phyloP scores from a whole-genome alignment of 2,113 vertebrate species.

The Myotis brandtii region DNA sequence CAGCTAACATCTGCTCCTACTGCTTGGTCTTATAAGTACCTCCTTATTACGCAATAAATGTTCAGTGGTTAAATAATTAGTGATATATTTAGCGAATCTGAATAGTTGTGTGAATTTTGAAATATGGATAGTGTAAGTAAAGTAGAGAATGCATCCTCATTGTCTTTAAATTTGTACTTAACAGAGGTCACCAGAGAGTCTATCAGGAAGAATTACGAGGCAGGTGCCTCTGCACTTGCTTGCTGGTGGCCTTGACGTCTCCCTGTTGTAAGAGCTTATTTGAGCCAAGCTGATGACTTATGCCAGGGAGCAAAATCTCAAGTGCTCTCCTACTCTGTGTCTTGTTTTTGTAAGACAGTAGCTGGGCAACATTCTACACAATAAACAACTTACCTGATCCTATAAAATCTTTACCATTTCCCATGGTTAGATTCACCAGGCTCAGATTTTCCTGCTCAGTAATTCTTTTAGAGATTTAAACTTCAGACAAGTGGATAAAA shows the following conservation, averaged over 20 bases:
- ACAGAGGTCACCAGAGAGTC: background rate
- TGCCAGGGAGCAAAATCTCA: background rate
- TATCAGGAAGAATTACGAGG: background rate
- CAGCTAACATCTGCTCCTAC: too few species aligned
- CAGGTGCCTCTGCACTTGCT: rapidly evolving
- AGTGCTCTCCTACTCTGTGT: background rate
- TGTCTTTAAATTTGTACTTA: background rate
- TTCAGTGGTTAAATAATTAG: background rate
- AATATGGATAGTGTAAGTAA: background rate
- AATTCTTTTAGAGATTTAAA: background rate
- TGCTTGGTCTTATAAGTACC: background rate
- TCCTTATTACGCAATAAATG: background rate
- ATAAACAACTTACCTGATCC: background rate
- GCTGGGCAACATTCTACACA: background rate
- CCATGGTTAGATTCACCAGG: background rate
- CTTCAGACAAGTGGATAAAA: background rate
- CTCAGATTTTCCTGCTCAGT: background rate
- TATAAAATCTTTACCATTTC: background rate
- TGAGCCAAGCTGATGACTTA: background rate
- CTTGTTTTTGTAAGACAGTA: background rate
- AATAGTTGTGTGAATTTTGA: background rate
- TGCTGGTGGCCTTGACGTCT: background rate
- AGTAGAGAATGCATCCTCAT: background rate
- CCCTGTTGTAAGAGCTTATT: background rate
- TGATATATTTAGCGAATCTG: background rate